Conservation (phyloP, 2,113 vertebrate genomes). For the Taurulus bubalis region DNA sequence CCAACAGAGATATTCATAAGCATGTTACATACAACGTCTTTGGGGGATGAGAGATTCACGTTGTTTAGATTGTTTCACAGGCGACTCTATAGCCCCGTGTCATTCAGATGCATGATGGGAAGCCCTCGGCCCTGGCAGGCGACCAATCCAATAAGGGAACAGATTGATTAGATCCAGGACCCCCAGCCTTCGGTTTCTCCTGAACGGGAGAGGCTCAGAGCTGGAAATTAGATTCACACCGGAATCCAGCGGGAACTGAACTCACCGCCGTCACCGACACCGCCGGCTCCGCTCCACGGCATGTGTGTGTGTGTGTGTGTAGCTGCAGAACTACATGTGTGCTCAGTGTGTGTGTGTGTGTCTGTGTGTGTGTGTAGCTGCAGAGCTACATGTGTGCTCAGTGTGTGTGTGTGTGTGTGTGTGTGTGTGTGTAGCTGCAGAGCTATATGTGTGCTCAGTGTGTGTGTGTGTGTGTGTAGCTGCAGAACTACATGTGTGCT, state of each 20-base stretch:
- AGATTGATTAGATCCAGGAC: slow-evolving; percentile 72
- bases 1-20: too few relatives aligned
- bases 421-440: too few relatives aligned
- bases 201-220: slow-evolving; percentile 59
- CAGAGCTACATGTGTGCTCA: too few relatives aligned
- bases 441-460: too few relatives aligned
- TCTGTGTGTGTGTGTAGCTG: background rate
- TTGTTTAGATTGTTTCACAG: slow-evolving; percentile 31
- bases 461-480: too few relatives aligned
- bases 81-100: slow-evolving; percentile 6
- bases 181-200: slow-evolving; percentile 33
- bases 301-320: background rate
- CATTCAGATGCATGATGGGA: slow-evolving; percentile 60
- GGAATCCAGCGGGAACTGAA: slow-evolving; percentile 67
- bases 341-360: too few relatives aligned
- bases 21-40: too few relatives aligned
- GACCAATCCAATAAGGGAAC: slow-evolving; percentile 66
- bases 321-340: too few relatives aligned
- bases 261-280: slow-evolving; percentile 46
- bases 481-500: slow-evolving; percentile 10
- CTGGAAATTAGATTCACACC: slow-evolving; percentile 81
- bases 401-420: too few relatives aligned
- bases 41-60: slow-evolving; percentile 12
- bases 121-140: slow-evolving; percentile 64
- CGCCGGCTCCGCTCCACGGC: slow-evolving; percentile 6